Percentiles rank a stretch among this genome's conserved stretches.
These are phyloP conservation scores for Tetramorium alpestre DNA, from an alignment of 1,140 invertebrate species.

Conservation along the genomic window DNA sequence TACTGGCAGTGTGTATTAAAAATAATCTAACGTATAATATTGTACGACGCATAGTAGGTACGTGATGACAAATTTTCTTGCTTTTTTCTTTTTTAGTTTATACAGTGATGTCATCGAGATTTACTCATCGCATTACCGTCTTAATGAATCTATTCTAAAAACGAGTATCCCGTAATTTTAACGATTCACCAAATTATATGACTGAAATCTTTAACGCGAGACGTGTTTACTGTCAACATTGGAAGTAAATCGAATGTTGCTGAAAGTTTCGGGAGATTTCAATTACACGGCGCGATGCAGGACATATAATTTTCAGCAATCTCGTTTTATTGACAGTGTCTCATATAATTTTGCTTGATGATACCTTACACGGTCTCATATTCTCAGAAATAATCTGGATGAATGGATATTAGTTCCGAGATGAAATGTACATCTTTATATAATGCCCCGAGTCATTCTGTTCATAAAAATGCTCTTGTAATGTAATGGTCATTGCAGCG, in stretches of 20 bases:
- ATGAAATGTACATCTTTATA: conserved; percentile 7
- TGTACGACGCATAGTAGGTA: background rate
- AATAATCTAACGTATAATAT: conserved; percentile 42
- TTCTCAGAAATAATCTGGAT: conserved; percentile 16
- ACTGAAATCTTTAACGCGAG: background rate
- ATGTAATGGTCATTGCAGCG: background rate
- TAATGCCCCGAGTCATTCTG: conserved; percentile 15
- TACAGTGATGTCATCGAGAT: conserved; percentile 32
- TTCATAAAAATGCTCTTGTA: conserved; percentile 22
- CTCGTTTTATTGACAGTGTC: background rate
- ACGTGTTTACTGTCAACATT: background rate
- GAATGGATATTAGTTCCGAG: conserved; percentile 9
- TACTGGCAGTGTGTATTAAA: conserved; percentile 43
- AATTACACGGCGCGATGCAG: background rate
- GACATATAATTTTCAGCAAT: conserved; percentile 20
- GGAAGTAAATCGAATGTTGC: background rate
- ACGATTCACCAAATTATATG: background rate
- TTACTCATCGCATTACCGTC: background rate
- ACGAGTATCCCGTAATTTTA: background rate
- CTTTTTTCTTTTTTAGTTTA: conserved; percentile 6
- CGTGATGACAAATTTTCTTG: conserved; percentile 9
- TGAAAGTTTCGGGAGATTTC: background rate
- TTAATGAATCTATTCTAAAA: background rate
- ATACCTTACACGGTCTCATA: background rate
- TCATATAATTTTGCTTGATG: background rate